Evolutionary conservation across 2,888 invertebrate genomes (phyloP), one percentile per base, ranked within the genome.

Genomic region (Campaea margaritaria): DNA sequence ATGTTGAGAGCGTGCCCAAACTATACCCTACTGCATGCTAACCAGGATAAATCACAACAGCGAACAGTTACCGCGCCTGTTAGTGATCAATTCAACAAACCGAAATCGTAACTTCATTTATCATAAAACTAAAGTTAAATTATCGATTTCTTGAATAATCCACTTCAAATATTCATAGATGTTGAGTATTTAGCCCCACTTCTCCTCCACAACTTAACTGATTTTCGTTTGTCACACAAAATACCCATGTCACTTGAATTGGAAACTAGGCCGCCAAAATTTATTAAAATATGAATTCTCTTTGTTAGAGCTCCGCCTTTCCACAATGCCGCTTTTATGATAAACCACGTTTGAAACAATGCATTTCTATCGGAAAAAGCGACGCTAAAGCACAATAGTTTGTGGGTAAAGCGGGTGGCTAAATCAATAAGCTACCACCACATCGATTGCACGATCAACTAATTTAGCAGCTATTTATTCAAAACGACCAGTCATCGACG

Each of bases 381-480:
- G 36, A 45, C 14, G 15, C 27, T 59, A 15, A 47, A n/a, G n/a
- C n/a, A n/a, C n/a, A n/a, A n/a, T n/a, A n/a, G n/a, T n/a, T n/a
- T n/a, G n/a, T n/a, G n/a, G n/a, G n/a, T n/a, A n/a, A n/a, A 55
- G 16, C 53, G 27, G 73, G 69, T 74, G 68, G 73, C 68, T 80
- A 81, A 85, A 87, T 87, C 86, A 83, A 87, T 88, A 87, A 68
- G 59, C 54, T 36, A 36, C 12, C 3, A 11, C 70, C 65, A 68
- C 59, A 74, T 72, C 75, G 75, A 64, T 75, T 65, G 50, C 64
- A 69, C 73, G 31, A 83, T 80, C 69, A 81, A 79, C 55, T 75
- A 81, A 80, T 78, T 67, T 83, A 68, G 69, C 58, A 62, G 46
- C 62, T 59, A 67, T 68, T 60, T 68, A 66, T 65, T 65, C 53